Base-by-base conservation (phyloP, 1,140 invertebrate species). In the Meloidogyne exigua region DNA sequence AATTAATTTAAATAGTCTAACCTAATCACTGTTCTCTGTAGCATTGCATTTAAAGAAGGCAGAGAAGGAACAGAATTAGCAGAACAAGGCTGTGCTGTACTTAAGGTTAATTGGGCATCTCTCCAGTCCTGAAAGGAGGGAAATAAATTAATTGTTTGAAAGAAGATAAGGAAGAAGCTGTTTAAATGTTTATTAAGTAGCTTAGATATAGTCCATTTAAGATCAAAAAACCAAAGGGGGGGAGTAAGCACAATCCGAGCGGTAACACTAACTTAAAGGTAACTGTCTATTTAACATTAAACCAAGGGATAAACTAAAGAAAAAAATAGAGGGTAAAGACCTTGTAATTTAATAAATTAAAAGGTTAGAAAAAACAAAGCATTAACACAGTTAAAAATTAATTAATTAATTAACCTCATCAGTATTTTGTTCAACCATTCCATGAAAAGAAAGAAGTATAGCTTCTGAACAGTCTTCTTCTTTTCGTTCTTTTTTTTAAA, bases 361-460 rank as follows among this genome's bases (percentile, higher is more conserved):
- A n/a, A n/a, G n/a, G n/a, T n/a, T n/a, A n/a, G n/a, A n/a, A n/a
- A n/a, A n/a, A n/a, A n/a, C n/a, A n/a, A n/a, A n/a, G n/a, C n/a
- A n/a, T n/a, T n/a, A n/a, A n/a, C n/a, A n/a, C n/a, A n/a, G n/a
- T n/a, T n/a, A n/a, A n/a, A n/a, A n/a, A n/a, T n/a, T n/a, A n/a
- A n/a, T n/a, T n/a, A n/a, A n/a, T n/a, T n/a, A n/a, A 10, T 23
- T 26, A 21, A 39, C 69, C 49, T 89, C 89, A 25, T 88, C 89
- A 36, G 89, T 89, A 25, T 82, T 83, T 77, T 89, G 89, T 62
- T 84, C 82, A 26, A 89, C 88, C 18, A 89, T 62, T 12, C 89
- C 89, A 78, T 88, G 89, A 79, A 90, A 89, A n/a, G 82, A 82
- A 10, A 89, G 81, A 82, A 88, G 80, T 26, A 84, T 69, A 25